Conservation (phyloP, 1,140 invertebrate genomes). For the Anoplolepis gracilipes region DNA sequence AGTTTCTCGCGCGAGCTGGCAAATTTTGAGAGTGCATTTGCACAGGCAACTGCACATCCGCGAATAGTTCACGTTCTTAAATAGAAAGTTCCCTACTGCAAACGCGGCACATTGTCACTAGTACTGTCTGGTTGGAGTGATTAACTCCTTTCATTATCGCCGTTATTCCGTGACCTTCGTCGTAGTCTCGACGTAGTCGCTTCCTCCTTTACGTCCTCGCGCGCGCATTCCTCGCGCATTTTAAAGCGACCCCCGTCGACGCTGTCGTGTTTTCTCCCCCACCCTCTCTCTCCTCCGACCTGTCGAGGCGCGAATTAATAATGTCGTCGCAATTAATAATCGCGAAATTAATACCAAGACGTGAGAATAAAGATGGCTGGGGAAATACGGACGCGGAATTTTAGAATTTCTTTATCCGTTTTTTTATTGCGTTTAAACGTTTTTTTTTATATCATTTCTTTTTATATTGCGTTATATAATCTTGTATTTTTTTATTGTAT, state of each 20-base stretch:
- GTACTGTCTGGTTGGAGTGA: constrained; percentile 70
- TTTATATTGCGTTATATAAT: not conserved
- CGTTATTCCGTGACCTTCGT: constrained; percentile 70
- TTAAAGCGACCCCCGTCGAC: constrained; percentile 61
- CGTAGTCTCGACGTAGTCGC: constrained; percentile 55
- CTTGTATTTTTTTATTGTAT: not conserved
- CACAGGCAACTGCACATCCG: constrained; percentile 26
- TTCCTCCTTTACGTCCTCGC: constrained; percentile 49
- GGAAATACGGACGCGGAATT: not conserved
- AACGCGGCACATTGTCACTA: constrained; percentile 32
- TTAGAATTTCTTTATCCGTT: constrained; percentile 17
- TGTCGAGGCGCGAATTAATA: constrained; percentile 69
- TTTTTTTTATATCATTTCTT: not conserved
- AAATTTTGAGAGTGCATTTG: constrained; percentile 36
- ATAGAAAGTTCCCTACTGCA: constrained; percentile 15
- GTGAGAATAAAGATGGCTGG: constrained; percentile 65
- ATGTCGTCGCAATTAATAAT: constrained; percentile 72
- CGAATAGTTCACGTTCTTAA: constrained; percentile 28
- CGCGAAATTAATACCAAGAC: constrained; percentile 69
- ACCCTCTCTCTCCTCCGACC: constrained; percentile 56
- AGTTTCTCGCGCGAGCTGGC: not conserved
- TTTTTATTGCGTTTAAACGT: not conserved
- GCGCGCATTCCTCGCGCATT: constrained; percentile 71
- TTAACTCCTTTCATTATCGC: constrained; percentile 74
- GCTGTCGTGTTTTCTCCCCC: constrained; percentile 45